phyloP scores from a whole-genome alignment of 2,888 invertebrate genomes.

The Parnassius smintheus region DNA sequence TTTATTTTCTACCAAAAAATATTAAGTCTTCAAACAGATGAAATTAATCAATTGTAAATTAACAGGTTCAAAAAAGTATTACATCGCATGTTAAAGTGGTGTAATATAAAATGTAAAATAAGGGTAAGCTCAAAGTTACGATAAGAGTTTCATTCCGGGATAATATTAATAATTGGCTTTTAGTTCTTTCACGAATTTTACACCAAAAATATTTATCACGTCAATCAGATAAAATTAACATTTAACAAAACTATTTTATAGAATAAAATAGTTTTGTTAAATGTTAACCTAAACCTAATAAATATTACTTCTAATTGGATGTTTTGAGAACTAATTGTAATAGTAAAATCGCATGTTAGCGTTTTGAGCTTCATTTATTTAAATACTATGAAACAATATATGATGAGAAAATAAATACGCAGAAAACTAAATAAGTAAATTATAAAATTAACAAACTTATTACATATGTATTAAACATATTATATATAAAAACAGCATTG shows the following conservation, averaged over 20 bases:
- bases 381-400: too few relatives aligned
- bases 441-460: too few relatives aligned
- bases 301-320: conserved; percentile 3
- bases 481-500: too few relatives aligned
- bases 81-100: not conserved
- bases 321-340: conserved; percentile 15
- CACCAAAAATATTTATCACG: conserved; percentile 3
- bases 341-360: conserved; percentile 11
- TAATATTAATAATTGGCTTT: not conserved
- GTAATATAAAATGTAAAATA: not conserved
- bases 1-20: too few relatives aligned
- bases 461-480: too few relatives aligned
- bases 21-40: too few relatives aligned
- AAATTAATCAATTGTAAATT: not conserved
- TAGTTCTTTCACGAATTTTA: not conserved
- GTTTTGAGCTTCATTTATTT: not conserved
- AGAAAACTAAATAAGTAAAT: too few relatives aligned
- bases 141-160: not conserved
- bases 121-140: not conserved
- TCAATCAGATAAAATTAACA: conserved; percentile 2
- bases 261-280: too few relatives aligned
- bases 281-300: conserved; percentile 1
- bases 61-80: not conserved
- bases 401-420: too few relatives aligned
- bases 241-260: not conserved